Evolutionary conservation across 2,888 invertebrate species (phyloP), one percentile per base, ranked within the genome.

Genomic region (Pharmacophagus antenor): DNA sequence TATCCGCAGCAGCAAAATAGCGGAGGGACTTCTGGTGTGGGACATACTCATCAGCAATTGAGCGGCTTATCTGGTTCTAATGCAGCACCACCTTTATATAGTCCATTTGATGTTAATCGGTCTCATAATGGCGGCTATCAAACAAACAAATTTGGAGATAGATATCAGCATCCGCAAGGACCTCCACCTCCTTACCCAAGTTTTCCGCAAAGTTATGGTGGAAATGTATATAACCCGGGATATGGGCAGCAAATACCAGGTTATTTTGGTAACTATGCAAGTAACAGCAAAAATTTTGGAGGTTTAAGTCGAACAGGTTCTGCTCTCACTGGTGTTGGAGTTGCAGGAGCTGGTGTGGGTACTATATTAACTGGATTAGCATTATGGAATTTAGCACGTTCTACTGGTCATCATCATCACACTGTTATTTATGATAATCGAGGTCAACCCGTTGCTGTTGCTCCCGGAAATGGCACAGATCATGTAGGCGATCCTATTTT

Each of bases 351-450:
- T 57, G 90, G 91, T 44, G 83, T 89, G 41, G 91, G 91, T 42
- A 89, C 90, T 6, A 77, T 91, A 50, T 69, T 91, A 58, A 90
- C 91, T 37, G 91, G 91, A 20, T 77, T 91, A 67, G 91, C 91
- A 22, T 72, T 91, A 23, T 91, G 91, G 91, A 91, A 91, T 74
- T 74, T 91, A 63, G 91, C 90, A 15, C 78, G 91, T 42, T 89
- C 91, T 15, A 90, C 90, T 17, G 85, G 87, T 4, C 77, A 71
- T 55, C 76, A 69, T 37, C 90, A 82, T 55, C 87, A 91, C 63
- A 88, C 91, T 15, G 88, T 91, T 15, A 80, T 91, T 60, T 90
- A 91, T 62, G 89, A 91, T 64, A 87, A 91, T 55, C 80, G 86
- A 68, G 89, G 87, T 8, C 87, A 88, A 68, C 89, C 90, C 8